Conservation (phyloP, 2,888 invertebrate genomes). For the Sinhomidia bicolor region DNA sequence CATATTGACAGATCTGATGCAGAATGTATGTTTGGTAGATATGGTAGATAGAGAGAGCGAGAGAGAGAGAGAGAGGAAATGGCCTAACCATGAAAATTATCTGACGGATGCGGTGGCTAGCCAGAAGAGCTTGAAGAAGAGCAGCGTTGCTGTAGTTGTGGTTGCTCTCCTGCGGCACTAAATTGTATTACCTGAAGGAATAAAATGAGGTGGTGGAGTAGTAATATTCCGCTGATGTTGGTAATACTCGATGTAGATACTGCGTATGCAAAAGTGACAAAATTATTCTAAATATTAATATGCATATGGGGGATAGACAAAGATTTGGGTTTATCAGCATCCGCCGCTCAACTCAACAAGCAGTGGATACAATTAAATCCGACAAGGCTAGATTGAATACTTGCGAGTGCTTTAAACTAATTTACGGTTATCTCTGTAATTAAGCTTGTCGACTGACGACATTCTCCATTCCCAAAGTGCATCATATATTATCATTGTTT, state of each 20-base stretch:
- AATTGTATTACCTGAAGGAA: constrained; percentile 13
- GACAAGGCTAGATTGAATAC: no score
- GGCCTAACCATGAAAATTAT: constrained; percentile 39
- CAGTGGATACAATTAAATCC: no score
- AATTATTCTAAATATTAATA: neutral
- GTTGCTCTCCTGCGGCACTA: constrained; percentile 5
- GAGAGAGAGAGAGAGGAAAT: constrained; percentile 29
- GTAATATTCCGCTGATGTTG: neutral
- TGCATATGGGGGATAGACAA: neutral
- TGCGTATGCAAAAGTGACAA: neutral
- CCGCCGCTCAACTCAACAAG: no score
- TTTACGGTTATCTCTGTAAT: neutral
- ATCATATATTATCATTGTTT: neutral
- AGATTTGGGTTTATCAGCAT: neutral
- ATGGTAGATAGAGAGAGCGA: no score
- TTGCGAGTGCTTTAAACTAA: no score
- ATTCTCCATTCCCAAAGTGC: neutral
- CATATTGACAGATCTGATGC: constrained; percentile 11
- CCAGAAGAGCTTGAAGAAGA: neutral
- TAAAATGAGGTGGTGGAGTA: neutral
- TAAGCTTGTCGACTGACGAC: neutral
- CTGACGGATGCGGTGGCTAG: constrained; percentile 33
- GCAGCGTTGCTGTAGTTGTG: no score
- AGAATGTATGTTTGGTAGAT: neutral
- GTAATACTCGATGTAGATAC: neutral